Evolutionary conservation across 2,113 vertebrate genomes (phyloP).

Genomic region (Natator depressus): DNA sequence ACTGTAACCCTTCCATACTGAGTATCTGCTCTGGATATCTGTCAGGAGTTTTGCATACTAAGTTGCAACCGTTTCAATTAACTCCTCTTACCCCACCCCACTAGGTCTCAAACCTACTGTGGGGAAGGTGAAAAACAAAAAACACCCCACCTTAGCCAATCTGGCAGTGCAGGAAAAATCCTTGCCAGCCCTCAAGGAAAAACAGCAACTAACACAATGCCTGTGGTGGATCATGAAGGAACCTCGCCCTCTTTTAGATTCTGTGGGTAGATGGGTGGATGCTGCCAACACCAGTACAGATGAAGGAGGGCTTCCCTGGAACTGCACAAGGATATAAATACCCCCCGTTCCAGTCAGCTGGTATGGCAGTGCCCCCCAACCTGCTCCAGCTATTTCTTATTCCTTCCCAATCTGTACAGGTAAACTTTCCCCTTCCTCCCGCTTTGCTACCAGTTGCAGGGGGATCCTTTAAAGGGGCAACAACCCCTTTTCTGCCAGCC

Average conservation of each 20-base stretch:
- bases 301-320: too few relatives aligned
- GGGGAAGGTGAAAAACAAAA: background rate
- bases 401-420: background rate
- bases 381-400: background rate
- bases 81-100: background rate
- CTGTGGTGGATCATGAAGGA: background rate
- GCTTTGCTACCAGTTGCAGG: background rate
- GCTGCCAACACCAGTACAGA: too few relatives aligned
- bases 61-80: background rate
- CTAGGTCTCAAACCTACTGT: background rate
- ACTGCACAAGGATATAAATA: background rate
- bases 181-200: background rate
- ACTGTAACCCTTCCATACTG: background rate
- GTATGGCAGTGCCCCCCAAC: background rate
- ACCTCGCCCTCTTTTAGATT: background rate
- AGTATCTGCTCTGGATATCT: background rate
- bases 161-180: background rate
- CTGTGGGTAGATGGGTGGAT: too few relatives aligned
- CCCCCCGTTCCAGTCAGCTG: background rate
- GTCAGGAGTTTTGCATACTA: background rate
- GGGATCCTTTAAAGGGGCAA: background rate
- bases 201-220: background rate
- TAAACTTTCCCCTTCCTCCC: background rate
- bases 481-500: background rate
- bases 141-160: background rate